A percentile compares a stretch with the other conserved stretches of the same genome.
phyloP scores from a whole-genome alignment of 2,113 vertebrate genomes.

The Strix aluco region DNA sequence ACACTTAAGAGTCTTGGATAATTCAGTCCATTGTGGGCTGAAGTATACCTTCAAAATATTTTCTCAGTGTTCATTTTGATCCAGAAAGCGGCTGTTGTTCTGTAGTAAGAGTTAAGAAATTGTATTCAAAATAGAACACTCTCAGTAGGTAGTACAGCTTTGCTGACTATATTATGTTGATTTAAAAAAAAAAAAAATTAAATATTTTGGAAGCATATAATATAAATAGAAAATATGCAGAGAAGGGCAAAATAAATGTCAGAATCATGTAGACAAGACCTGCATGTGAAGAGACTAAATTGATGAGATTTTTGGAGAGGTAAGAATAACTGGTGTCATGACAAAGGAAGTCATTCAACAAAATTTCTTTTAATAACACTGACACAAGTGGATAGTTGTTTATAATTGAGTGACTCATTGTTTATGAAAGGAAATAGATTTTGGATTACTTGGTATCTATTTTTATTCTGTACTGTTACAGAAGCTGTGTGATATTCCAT shows the following conservation, averaged over 20 bases:
- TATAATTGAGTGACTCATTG: background rate
- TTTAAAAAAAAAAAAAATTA: background rate
- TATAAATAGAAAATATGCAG: background rate
- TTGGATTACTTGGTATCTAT: background rate
- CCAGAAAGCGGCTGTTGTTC: background rate
- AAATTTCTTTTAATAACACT: background rate
- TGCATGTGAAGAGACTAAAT: background rate
- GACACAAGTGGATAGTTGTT: background rate
- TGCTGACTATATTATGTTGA: background rate
- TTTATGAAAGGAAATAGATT: background rate
- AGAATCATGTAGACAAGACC: background rate
- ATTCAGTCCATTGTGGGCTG: background rate
- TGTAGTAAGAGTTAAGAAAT: background rate
- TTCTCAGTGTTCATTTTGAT: background rate
- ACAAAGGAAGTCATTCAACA: background rate
- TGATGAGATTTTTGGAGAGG: background rate
- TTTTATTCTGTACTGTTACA: background rate
- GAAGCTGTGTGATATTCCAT: background rate
- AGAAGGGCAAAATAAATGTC: background rate
- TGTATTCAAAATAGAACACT: background rate
- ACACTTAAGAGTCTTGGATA: too few species aligned
- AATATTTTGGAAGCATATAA: background rate
- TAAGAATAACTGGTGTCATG: background rate
- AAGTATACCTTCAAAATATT: background rate
- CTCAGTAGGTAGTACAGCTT: background rate